A percentile compares a stretch with the other conserved stretches of the same genome.
Conservation (phyloP, 2,797 vertebrate genomes). For the Epinephelus coioides region DNA sequence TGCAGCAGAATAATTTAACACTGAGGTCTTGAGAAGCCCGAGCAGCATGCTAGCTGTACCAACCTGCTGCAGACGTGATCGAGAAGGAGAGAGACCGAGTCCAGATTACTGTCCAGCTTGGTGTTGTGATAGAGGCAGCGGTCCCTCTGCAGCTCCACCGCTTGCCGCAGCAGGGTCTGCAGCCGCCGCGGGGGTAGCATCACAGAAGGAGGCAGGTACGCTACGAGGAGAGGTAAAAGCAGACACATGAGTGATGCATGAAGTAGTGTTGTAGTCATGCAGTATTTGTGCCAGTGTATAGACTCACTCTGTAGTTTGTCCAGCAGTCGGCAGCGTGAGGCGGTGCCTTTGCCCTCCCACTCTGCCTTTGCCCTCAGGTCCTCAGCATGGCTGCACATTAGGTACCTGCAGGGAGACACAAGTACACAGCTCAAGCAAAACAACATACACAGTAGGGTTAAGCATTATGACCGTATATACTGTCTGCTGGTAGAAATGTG, state of each 20-base stretch:
- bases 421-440: constrained; percentile 19
- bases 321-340: constrained; percentile 94
- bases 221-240: constrained; percentile 76
- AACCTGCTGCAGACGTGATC: constrained; percentile 99
- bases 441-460: neutral
- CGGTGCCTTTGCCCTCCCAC: constrained; percentile 98
- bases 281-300: neutral
- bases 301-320: constrained; percentile 98
- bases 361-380: constrained; percentile 97
- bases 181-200: constrained; percentile 98
- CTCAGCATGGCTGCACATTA: constrained; percentile 99
- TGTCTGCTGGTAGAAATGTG: too few relatives aligned
- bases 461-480: too few relatives aligned
- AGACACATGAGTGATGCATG: neutral
- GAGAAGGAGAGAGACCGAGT: constrained; percentile 96
- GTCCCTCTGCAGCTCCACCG: constrained; percentile 97
- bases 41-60: constrained; percentile 25
- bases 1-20: constrained; percentile 17
- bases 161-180: constrained; percentile 96
- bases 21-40: neutral
- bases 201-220: constrained; percentile 97
- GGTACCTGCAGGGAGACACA: constrained; percentile 87
- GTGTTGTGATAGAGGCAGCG: constrained; percentile 99
- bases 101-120: constrained; percentile 95
- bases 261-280: neutral